Percentiles rank a stretch among this genome's conserved stretches.
Conservation (phyloP, 1,140 invertebrate species). For the Plodia interpunctella region DNA sequence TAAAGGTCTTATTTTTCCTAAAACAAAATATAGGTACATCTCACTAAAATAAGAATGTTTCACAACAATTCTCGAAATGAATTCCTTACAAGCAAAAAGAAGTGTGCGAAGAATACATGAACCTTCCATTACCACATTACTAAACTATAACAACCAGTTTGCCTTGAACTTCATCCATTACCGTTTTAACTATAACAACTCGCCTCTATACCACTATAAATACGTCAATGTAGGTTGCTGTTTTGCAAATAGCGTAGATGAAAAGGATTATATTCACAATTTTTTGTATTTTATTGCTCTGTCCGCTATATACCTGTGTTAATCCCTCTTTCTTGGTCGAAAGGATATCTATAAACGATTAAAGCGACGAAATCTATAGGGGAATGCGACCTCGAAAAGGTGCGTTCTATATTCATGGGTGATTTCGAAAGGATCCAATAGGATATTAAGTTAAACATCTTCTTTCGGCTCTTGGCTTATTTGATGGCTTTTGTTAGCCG, state of each 20-base stretch:
- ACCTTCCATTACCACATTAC: not conserved
- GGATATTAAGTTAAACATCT: slow-evolving; percentile 7
- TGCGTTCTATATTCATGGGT: slow-evolving; percentile 24
- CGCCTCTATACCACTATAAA: not conserved
- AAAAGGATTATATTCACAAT: not conserved
- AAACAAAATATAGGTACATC: not conserved
- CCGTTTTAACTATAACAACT: not conserved
- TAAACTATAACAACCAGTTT: not conserved
- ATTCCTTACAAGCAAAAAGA: not conserved
- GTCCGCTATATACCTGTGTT: slow-evolving; percentile 1
- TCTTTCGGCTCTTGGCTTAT: slow-evolving; percentile 6
- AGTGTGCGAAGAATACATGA: not conserved
- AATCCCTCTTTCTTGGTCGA: slow-evolving; percentile 11
- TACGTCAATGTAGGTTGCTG: not conserved
- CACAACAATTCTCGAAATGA: not conserved
- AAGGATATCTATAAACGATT: slow-evolving; percentile 11
- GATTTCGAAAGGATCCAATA: not conserved
- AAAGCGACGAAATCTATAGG: not conserved
- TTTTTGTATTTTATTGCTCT: slow-evolving; percentile 1
- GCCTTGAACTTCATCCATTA: not conserved
- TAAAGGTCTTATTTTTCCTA: too few relatives aligned
- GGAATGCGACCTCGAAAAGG: not conserved
- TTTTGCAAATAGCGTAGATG: not conserved
- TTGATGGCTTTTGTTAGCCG: slow-evolving; percentile 1
- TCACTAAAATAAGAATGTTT: not conserved